Evolutionary conservation across 2,797 vertebrate genomes (phyloP).

Genomic region (Oreonectes daqikongensis): DNA sequence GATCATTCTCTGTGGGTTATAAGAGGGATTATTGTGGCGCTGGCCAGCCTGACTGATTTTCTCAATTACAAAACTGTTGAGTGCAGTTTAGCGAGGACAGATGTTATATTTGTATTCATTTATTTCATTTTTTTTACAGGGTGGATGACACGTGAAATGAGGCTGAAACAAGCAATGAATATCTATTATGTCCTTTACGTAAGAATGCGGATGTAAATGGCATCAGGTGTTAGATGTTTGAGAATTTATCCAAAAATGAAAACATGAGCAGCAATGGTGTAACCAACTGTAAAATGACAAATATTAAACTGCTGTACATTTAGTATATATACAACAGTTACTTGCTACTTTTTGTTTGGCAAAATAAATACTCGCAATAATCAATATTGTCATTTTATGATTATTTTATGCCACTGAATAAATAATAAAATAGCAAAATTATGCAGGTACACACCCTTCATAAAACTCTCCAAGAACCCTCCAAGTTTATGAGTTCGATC

Average conservation of each 20-base stretch:
- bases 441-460: no score
- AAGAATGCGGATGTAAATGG: slow-evolving; percentile 42
- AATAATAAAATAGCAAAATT: no score
- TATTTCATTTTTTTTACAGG: slow-evolving; percentile 48
- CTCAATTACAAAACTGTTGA: slow-evolving; percentile 51
- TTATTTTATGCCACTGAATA: no score
- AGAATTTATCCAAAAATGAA: neutral
- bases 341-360: no score
- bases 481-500: no score
- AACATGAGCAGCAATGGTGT: neutral
- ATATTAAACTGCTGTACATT: neutral
- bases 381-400: no score
- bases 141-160: slow-evolving; percentile 53
- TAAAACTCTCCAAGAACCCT: no score
- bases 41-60: slow-evolving; percentile 52
- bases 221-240: slow-evolving; percentile 35
- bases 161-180: slow-evolving; percentile 52
- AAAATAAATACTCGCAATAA: no score
- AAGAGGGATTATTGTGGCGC: slow-evolving; percentile 38
- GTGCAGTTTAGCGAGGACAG: slow-evolving; percentile 50
- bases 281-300: neutral
- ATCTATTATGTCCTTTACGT: slow-evolving; percentile 50
- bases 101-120: slow-evolving; percentile 55
- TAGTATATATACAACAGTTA: neutral
- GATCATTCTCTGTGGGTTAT: slow-evolving; percentile 27